Evolutionary conservation across 2,797 vertebrate genomes (phyloP).

Genomic region (Balearica regulorum): DNA sequence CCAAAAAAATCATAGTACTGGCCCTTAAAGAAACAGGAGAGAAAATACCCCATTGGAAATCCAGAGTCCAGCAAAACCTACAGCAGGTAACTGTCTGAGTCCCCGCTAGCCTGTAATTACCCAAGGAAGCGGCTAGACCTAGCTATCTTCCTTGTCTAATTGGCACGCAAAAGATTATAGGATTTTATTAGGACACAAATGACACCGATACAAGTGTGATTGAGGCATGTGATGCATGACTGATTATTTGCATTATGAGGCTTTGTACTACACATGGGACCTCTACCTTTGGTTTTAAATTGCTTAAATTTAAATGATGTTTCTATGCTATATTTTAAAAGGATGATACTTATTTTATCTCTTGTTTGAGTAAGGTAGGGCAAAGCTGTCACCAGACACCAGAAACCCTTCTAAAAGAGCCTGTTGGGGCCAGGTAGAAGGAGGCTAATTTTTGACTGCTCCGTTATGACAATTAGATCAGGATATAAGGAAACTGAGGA

Average conservation of each 20-base stretch:
- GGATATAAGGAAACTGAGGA: accelerated
- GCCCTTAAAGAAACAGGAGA: background rate
- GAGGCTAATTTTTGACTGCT: background rate
- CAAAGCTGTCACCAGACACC: background rate
- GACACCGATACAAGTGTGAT: slow-evolving; percentile 28
- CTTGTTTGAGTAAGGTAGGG: background rate
- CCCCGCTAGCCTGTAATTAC: slow-evolving; percentile 83
- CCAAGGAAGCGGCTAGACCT: slow-evolving; percentile 73
- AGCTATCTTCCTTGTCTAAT: slow-evolving; percentile 49
- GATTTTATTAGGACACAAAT: slow-evolving; percentile 63
- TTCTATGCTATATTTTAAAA: slow-evolving; percentile 1
- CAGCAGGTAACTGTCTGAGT: slow-evolving; percentile 80
- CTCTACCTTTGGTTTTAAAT: slow-evolving; percentile 37
- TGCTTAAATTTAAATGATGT: slow-evolving; percentile 8
- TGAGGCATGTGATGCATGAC: slow-evolving; percentile 7
- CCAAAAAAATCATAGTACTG: background rate
- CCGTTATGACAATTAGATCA: background rate
- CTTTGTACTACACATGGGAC: background rate
- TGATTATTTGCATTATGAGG: slow-evolving; percentile 6
- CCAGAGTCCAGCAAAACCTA: slow-evolving; percentile 69
- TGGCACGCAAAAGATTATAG: slow-evolving; percentile 58
- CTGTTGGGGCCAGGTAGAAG: background rate
- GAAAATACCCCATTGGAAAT: background rate
- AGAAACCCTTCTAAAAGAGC: background rate
- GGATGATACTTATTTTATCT: background rate